A percentile compares a stretch with the other conserved stretches of the same genome.
Conservation (phyloP, 1,140 invertebrate species). For the Pseudomyrmex cubaensis region DNA sequence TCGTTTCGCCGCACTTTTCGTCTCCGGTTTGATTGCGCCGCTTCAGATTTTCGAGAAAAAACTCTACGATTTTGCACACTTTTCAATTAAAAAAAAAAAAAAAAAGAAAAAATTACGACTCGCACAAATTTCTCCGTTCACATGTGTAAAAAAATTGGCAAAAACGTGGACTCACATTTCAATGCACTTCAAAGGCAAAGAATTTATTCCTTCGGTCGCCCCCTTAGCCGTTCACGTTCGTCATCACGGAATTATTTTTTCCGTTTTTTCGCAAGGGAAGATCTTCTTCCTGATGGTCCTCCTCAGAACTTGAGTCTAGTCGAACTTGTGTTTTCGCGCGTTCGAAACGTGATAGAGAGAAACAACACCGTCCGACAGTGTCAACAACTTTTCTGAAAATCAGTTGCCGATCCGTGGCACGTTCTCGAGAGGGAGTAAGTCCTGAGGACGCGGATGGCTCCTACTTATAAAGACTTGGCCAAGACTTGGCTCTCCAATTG, state of each 20-base stretch:
- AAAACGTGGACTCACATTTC: conserved; percentile 37
- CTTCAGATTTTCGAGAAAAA: background rate
- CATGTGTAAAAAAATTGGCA: no score
- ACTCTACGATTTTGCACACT: background rate
- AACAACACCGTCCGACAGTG: background rate
- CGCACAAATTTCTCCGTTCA: no score
- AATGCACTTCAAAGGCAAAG: conserved; percentile 10
- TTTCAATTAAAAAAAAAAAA: background rate
- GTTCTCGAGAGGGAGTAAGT: conserved; percentile 85
- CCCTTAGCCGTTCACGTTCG: background rate
- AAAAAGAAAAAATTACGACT: background rate
- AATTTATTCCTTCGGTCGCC: background rate
- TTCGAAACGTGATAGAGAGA: background rate
- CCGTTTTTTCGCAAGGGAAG: background rate
- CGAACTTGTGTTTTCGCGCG: no score
- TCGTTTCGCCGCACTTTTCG: no score
- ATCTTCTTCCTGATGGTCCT: background rate
- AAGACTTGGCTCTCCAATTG: conserved; percentile 75
- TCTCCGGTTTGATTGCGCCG: background rate
- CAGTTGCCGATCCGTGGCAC: conserved; percentile 82
- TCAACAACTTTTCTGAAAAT: conserved; percentile 77
- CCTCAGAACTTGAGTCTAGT: conserved; percentile 1
- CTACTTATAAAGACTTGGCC: conserved; percentile 85
- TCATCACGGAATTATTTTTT: conserved; percentile 43
- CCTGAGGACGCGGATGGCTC: conserved; percentile 84